Percentiles rank a stretch among this genome's conserved stretches.
Conservation (phyloP, 2,113 vertebrate genomes). For the Pseudois nayaur region DNA sequence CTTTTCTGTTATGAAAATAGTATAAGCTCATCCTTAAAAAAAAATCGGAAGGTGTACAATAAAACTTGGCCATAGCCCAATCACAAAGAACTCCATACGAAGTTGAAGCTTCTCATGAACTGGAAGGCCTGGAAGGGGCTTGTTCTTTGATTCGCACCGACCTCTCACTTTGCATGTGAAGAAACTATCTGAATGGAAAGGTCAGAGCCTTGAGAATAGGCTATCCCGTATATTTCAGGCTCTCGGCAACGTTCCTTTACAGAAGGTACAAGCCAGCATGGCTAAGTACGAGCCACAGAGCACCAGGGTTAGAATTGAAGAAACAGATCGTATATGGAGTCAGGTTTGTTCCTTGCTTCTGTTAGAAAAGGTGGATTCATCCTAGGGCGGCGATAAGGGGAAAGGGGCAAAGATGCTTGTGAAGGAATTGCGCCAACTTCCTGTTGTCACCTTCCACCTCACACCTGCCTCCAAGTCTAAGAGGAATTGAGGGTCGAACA, state of each 20-base stretch:
- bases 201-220: not conserved
- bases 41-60: not conserved
- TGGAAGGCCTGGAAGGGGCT: not conserved
- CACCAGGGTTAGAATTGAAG: not conserved
- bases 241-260: not conserved
- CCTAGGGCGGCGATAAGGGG: not conserved
- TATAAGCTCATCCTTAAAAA: not conserved
- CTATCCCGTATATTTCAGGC: not conserved
- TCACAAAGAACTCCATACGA: not conserved
- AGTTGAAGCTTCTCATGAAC: not conserved
- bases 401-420: not conserved
- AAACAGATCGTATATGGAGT: not conserved
- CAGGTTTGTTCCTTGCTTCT: not conserved
- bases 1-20: not conserved
- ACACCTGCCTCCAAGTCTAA: not conserved
- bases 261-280: not conserved
- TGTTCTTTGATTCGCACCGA: not conserved
- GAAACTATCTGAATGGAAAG: not conserved
- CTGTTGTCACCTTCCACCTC: not conserved
- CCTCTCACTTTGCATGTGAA: not conserved
- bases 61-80: not conserved
- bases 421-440: accelerated
- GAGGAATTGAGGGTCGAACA: accelerated
- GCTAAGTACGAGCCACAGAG: not conserved
- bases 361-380: not conserved